phyloP scores from a whole-genome alignment of 2,888 invertebrate species.

The Morpho achilles region DNA sequence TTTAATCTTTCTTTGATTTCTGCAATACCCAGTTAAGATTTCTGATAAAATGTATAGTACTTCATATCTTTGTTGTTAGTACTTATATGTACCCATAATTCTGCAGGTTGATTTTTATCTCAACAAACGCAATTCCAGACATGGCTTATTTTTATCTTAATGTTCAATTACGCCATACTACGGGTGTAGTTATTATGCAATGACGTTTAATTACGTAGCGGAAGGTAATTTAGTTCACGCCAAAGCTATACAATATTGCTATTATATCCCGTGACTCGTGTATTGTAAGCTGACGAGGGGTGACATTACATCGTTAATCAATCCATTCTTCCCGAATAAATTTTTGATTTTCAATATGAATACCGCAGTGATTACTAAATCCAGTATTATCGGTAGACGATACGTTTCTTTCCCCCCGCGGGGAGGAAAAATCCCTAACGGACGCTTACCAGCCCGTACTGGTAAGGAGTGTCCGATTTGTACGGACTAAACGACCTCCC shows the following conservation, averaged over 20 bases:
- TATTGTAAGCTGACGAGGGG: constrained; percentile 61
- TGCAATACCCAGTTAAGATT: background rate
- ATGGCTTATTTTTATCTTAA: constrained; percentile 17
- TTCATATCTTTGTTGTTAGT: constrained; percentile 3
- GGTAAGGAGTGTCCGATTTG: too few species aligned
- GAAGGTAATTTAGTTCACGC: constrained; percentile 67
- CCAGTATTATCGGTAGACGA: constrained; percentile 63
- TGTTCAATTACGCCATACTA: constrained; percentile 14
- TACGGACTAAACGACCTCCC: too few species aligned
- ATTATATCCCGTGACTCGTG: constrained; percentile 72
- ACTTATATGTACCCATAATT: background rate
- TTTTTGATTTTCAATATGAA: constrained; percentile 73
- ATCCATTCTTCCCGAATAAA: constrained; percentile 58
- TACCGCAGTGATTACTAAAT: constrained; percentile 58
- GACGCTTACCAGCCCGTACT: too few species aligned
- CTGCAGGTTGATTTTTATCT: constrained; percentile 14
- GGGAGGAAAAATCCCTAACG: too few species aligned
- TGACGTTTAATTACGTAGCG: constrained; percentile 56
- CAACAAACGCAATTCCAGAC: constrained; percentile 5
- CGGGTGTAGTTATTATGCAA: constrained; percentile 36
- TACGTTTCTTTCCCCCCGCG: constrained; percentile 19
- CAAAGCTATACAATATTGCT: constrained; percentile 63
- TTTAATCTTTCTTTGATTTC: too few species aligned
- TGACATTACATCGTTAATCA: constrained; percentile 75
- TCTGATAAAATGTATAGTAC: background rate